Percentiles rank a stretch among this genome's conserved stretches.
Evolutionary conservation across 2,888 invertebrate species (phyloP).

Genomic region (Dromius quadrimaculatus): DNA sequence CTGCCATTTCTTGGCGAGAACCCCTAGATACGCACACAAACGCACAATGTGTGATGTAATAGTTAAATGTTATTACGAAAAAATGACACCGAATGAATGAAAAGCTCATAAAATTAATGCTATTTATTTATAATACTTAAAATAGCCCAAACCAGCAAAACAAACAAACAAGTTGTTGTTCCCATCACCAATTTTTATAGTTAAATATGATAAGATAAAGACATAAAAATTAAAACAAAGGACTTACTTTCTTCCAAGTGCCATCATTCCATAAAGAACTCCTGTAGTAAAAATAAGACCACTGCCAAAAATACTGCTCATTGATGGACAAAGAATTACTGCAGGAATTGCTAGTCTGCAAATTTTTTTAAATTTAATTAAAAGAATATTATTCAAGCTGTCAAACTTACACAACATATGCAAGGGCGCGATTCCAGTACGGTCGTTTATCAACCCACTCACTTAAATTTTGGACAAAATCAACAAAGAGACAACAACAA

Average conservation of each 20-base stretch:
- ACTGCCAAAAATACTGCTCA: conserved; percentile 86
- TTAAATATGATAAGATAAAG: conserved; percentile 14
- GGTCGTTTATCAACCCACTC: conserved; percentile 87
- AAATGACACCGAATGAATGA: no score
- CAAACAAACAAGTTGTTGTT: no score
- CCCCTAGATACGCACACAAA: conserved; percentile 71
- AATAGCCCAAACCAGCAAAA: no score
- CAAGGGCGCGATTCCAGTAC: conserved; percentile 88
- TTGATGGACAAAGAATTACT: conserved; percentile 80
- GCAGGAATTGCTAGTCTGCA: conserved; percentile 83
- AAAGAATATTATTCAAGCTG: conserved; percentile 10
- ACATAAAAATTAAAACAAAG: conserved; percentile 3
- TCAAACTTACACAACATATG: conserved; percentile 84
- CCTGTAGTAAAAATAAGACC: conserved; percentile 91
- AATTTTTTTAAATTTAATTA: conserved; percentile 56
- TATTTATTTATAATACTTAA: no score
- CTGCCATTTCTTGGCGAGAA: conserved; percentile 87
- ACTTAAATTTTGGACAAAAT: conserved; percentile 89
- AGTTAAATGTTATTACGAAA: no score
- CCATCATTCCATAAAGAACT: conserved; percentile 93
- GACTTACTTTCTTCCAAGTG: conserved; percentile 94
- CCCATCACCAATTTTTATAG: no score
- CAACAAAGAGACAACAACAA: conserved; percentile 96
- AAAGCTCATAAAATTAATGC: no score
- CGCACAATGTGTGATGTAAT: no score